phyloP scores from a whole-genome alignment of 2,888 invertebrate genomes.

The Odontocolon sp. region DNA sequence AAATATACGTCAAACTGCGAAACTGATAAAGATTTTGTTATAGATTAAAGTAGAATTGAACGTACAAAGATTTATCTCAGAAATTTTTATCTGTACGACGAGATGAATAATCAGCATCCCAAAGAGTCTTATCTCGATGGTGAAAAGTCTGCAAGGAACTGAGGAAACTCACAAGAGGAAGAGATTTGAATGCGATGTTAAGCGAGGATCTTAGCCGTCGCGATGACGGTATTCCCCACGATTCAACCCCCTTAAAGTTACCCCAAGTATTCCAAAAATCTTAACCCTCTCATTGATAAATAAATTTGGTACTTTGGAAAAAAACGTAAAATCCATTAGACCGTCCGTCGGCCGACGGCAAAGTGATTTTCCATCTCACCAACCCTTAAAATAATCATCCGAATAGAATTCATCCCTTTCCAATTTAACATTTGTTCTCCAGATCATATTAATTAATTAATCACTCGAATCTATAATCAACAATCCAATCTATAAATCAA shows the following conservation, averaged over 20 bases:
- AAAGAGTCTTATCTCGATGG: not conserved
- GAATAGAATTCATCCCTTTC: not conserved
- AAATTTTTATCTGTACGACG: not conserved
- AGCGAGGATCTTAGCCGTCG: constrained; percentile 77
- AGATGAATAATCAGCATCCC: not conserved
- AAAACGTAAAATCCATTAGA: constrained; percentile 71
- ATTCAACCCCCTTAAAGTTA: not conserved
- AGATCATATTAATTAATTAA: no score
- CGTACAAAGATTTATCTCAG: not conserved
- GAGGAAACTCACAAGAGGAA: constrained; percentile 59
- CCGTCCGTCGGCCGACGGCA: constrained; percentile 85
- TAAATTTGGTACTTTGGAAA: not conserved
- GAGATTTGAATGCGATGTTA: constrained; percentile 81
- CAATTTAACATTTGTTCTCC: not conserved
- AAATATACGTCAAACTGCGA: no score
- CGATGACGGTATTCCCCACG: constrained; percentile 53
- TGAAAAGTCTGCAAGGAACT: constrained; percentile 38
- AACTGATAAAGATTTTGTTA: no score
- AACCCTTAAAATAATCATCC: not conserved
- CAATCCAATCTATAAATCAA: no score
- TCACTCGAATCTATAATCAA: no score
- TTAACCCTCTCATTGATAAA: not conserved
- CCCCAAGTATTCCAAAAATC: not conserved
- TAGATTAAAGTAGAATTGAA: no score
- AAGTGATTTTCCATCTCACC: not conserved